Percentiles rank a stretch among this genome's conserved stretches.
These are phyloP conservation scores for Drosophila truncata DNA, from an alignment of 1,140 invertebrate species.

Conservation along the genomic window DNA sequence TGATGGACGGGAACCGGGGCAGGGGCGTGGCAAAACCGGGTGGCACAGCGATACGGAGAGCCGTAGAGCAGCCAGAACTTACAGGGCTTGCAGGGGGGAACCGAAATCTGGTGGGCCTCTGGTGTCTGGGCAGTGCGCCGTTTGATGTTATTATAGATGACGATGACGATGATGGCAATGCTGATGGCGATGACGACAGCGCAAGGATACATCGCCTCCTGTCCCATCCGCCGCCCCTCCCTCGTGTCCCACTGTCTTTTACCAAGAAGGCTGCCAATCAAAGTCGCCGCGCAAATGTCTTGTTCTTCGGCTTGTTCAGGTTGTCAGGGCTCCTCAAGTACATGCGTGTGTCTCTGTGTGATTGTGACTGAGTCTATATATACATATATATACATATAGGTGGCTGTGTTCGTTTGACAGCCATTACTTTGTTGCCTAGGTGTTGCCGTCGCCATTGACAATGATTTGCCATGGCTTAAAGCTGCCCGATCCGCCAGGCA, in stretches of 20 bases:
- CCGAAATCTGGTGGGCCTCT: conserved; percentile 44
- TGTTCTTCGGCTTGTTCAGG: conserved; percentile 76
- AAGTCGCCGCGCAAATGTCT: conserved; percentile 75
- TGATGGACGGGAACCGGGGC: conserved; percentile 9
- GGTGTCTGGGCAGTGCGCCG: conserved; percentile 70
- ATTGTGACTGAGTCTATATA: conserved; percentile 8
- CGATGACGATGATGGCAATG: conserved; percentile 71
- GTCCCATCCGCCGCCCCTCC: background rate
- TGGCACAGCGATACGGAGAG: conserved; percentile 3
- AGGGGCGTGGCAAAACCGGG: conserved; percentile 12
- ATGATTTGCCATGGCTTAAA: conserved; percentile 69
- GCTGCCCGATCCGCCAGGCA: conserved; percentile 30
- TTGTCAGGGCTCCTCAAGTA: conserved; percentile 72
- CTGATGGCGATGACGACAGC: conserved; percentile 50
- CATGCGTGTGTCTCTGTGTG: conserved; percentile 39
- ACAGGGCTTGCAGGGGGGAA: background rate
- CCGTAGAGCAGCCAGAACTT: conserved; percentile 7
- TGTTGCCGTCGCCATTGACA: conserved; percentile 70
- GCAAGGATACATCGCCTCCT: conserved; percentile 8
- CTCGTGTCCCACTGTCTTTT: background rate
- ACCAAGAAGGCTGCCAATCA: conserved; percentile 68
- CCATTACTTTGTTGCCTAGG: conserved; percentile 80
- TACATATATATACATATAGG: conserved; percentile 1
- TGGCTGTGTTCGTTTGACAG: conserved; percentile 46
- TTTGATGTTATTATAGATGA: conserved; percentile 83